Percentiles rank a stretch among this genome's conserved stretches.
phyloP scores from a whole-genome alignment of 2,888 invertebrate species.

The Heteropelma amictum region DNA sequence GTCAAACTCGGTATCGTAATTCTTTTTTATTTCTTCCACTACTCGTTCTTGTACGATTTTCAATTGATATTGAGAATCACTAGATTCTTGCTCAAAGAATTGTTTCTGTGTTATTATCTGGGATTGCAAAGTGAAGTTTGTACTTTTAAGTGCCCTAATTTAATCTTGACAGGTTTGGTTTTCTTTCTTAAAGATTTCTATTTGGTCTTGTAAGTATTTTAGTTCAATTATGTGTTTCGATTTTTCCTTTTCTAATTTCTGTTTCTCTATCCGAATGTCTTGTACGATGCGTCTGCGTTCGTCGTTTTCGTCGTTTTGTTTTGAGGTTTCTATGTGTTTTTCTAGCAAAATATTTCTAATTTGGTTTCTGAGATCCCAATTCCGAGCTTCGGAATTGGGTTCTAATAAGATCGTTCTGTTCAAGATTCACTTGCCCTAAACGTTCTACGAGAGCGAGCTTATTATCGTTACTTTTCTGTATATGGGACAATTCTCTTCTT shows the following conservation, averaged over 20 bases:
- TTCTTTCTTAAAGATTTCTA: neutral
- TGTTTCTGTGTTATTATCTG: conserved; percentile 26
- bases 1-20: conserved; percentile 25
- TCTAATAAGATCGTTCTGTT: conserved; percentile 10
- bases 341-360: conserved; percentile 3
- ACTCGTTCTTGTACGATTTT: conserved; percentile 23
- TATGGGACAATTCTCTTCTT: neutral
- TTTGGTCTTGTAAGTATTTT: conserved; percentile 13
- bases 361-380: conserved; percentile 30
- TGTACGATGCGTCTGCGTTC: conserved; percentile 15
- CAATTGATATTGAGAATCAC: conserved; percentile 30
- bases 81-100: conserved; percentile 17
- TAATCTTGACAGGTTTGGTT: neutral
- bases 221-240: conserved; percentile 17
- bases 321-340: conserved; percentile 6
- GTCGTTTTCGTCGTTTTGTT: conserved; percentile 31
- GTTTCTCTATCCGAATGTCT: conserved; percentile 22
- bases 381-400: conserved; percentile 30
- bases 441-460: conserved; percentile 9
- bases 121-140: conserved; percentile 19
- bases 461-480: conserved; percentile 1
- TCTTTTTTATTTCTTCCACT: conserved; percentile 22
- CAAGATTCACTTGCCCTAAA: conserved; percentile 5
- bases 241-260: conserved; percentile 12
- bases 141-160: conserved; percentile 17